Conservation (phyloP, 1,140 invertebrate species). For the Mya arenaria region DNA sequence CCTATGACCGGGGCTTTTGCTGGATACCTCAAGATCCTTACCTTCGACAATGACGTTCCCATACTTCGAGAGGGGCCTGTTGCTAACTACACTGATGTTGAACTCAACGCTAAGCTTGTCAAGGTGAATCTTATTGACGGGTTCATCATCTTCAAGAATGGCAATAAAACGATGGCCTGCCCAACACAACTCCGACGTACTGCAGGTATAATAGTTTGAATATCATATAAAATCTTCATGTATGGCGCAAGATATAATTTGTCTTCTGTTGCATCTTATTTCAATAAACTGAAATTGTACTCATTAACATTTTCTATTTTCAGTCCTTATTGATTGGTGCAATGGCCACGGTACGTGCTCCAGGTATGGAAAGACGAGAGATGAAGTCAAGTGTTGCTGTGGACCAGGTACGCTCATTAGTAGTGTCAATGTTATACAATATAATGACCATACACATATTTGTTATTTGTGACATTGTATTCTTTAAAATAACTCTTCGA, state of each 20-base stretch:
- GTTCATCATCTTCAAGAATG: constrained; percentile 19
- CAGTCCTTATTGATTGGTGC: constrained; percentile 37
- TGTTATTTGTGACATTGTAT: too few species aligned
- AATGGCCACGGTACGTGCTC: constrained; percentile 45
- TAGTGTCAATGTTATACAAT: too few species aligned
- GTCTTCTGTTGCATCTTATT: neutral
- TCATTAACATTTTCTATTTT: too few species aligned
- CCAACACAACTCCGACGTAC: constrained; percentile 12
- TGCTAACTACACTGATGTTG: constrained; percentile 10
- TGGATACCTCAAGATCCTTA: neutral
- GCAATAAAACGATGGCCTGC: constrained; percentile 18
- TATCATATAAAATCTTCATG: too few species aligned
- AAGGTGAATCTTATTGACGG: constrained; percentile 19
- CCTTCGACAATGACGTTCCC: neutral
- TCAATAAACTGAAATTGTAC: neutral
- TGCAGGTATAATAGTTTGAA: too few species aligned
- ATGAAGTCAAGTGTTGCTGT: constrained; percentile 44
- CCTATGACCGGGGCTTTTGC: constrained; percentile 12
- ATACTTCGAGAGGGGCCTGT: neutral
- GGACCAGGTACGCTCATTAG: constrained; percentile 29
- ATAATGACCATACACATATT: too few species aligned
- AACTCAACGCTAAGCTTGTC: constrained; percentile 6
- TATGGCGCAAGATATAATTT: too few species aligned
- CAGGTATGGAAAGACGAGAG: neutral
- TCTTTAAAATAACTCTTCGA: too few species aligned